phyloP scores from a whole-genome alignment of 2,888 invertebrate species.

The Orthonevra nobilis region DNA sequence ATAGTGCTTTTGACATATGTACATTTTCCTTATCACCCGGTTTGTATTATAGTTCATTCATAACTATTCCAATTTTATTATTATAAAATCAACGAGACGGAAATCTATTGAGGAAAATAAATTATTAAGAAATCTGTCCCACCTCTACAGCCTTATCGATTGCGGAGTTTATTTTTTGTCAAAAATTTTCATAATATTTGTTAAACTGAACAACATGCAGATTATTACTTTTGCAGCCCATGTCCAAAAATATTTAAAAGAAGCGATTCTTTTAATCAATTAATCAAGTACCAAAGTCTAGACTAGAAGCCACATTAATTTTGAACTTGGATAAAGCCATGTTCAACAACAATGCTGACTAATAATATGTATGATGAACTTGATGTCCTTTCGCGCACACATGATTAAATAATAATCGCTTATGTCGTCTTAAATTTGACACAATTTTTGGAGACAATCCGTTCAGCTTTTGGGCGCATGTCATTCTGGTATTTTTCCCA shows the following conservation, averaged over 20 bases:
- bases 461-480: slow-evolving; percentile 6
- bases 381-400: neutral
- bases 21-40: slow-evolving; percentile 7
- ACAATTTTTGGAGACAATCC: neutral
- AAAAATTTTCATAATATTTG: too few relatives aligned
- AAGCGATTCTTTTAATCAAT: neutral
- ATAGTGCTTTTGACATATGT: neutral
- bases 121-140: too few relatives aligned
- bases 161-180: too few relatives aligned
- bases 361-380: slow-evolving; percentile 6
- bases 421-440: slow-evolving; percentile 26
- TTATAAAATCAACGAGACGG: too few relatives aligned
- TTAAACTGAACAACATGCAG: neutral
- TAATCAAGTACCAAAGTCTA: slow-evolving; percentile 20
- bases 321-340: slow-evolving; percentile 18
- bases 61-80: neutral
- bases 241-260: too few relatives aligned
- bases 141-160: slow-evolving; percentile 1
- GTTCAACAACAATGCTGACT: slow-evolving; percentile 20
- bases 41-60: slow-evolving; percentile 3
- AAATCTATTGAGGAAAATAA: too few relatives aligned
- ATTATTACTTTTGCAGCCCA: neutral
- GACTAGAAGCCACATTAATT: slow-evolving; percentile 27
- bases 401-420: slow-evolving; percentile 18
- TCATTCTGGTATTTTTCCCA: slow-evolving; percentile 5